Evolutionary conservation across 2,888 invertebrate species (phyloP).

Genomic region (Drosophila eohydei): DNA sequence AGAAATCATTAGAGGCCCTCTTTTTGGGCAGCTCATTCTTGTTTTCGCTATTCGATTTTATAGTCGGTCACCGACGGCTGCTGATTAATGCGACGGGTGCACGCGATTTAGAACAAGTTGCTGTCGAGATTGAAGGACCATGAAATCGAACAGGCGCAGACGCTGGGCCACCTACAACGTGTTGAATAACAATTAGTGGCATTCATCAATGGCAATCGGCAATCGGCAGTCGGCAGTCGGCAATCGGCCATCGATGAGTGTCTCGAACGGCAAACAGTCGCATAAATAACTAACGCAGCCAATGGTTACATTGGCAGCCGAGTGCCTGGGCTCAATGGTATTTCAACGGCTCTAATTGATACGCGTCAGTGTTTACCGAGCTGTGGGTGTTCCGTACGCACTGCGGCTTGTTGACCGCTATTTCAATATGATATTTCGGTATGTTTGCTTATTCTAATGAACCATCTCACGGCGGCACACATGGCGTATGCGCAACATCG

Average conservation of each 20-base stretch:
- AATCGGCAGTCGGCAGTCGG: no score
- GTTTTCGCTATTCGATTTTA: slow-evolving; percentile 35
- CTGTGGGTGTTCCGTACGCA: slow-evolving; percentile 74
- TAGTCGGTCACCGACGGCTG: slow-evolving; percentile 18
- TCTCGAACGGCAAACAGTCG: slow-evolving; percentile 61
- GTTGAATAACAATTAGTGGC: slow-evolving; percentile 74
- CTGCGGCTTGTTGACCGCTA: slow-evolving; percentile 66
- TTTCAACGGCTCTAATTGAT: slow-evolving; percentile 69
- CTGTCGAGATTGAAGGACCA: slow-evolving; percentile 22
- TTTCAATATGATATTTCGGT: slow-evolving; percentile 43
- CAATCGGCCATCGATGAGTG: slow-evolving; percentile 45
- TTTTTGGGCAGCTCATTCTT: slow-evolving; percentile 34
- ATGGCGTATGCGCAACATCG: slow-evolving; percentile 43
- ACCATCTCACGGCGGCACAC: slow-evolving; percentile 25
- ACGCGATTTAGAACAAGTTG: slow-evolving; percentile 68
- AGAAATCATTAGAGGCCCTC: slow-evolving; percentile 65
- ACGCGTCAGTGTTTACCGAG: slow-evolving; percentile 69
- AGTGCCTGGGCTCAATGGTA: slow-evolving; percentile 11
- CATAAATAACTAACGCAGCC: slow-evolving; percentile 58
- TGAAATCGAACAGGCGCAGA: slow-evolving; percentile 6
- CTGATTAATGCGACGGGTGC: slow-evolving; percentile 69
- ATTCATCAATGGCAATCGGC: slow-evolving; percentile 71
- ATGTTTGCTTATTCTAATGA: slow-evolving; percentile 75
- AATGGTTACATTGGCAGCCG: slow-evolving; percentile 29
- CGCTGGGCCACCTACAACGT: slow-evolving; percentile 67